These are phyloP conservation scores for Gadopsis marmoratus DNA, from an alignment of 2,797 vertebrate genomes.

Conservation along the genomic window DNA sequence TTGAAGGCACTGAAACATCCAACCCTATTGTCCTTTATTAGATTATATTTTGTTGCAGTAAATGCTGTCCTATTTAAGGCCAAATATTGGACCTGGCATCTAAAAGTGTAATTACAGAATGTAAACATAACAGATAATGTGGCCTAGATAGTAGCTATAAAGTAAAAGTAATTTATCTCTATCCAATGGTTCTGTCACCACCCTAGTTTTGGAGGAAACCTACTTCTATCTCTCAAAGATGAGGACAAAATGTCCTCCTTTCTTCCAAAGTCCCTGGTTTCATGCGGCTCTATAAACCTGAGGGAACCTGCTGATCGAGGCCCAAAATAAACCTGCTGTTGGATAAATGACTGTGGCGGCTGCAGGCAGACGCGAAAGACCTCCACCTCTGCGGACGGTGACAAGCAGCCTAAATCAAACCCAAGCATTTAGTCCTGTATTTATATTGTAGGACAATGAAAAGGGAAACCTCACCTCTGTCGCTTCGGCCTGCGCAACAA, in stretches of 20 bases:
- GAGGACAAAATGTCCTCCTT: constrained; percentile 62
- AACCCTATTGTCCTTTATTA: neutral
- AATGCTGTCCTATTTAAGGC: neutral
- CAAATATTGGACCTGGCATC: neutral
- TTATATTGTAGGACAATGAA: constrained; percentile 68
- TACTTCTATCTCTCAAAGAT: neutral
- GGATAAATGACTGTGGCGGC: neutral
- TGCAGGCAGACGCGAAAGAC: constrained; percentile 27
- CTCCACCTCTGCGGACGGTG: neutral
- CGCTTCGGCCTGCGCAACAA: constrained; percentile 74
- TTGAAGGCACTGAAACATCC: fast-evolving
- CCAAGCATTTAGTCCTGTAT: constrained; percentile 45
- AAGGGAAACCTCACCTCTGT: constrained; percentile 48
- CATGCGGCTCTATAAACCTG: constrained; percentile 18
- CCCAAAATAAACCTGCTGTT: constrained; percentile 10
- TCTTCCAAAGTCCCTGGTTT: constrained; percentile 9
- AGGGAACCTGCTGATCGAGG: constrained; percentile 18
- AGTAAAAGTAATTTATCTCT: neutral
- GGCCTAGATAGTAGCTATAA: neutral
- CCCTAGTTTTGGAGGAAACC: neutral
- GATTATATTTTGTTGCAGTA: neutral
- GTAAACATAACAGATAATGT: neutral
- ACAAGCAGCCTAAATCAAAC: neutral
- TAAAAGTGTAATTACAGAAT: neutral
- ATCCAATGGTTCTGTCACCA: neutral